These are phyloP conservation scores for Leptinotarsa lineolata DNA, from an alignment of 1,140 invertebrate species.

Conservation along the genomic window DNA sequence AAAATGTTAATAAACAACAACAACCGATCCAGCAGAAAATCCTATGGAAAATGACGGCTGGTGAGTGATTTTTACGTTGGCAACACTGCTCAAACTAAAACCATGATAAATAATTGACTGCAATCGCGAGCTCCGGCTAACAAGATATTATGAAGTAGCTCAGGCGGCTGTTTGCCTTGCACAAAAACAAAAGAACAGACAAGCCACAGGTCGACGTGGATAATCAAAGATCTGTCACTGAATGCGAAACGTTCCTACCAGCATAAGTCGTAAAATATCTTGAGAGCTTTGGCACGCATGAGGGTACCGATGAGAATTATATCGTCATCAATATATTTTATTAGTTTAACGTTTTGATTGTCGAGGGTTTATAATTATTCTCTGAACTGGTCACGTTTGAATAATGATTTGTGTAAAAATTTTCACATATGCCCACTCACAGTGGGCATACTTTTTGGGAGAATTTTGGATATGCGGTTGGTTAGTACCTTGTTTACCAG, in stretches of 20 bases:
- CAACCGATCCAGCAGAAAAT: too few relatives aligned
- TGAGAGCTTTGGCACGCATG: neutral
- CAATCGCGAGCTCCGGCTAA: neutral
- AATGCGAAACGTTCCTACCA: neutral
- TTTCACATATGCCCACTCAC: too few relatives aligned
- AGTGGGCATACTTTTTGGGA: too few relatives aligned
- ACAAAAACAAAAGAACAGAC: neutral
- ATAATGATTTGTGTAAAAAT: too few relatives aligned
- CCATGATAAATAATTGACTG: neutral
- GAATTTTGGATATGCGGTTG: too few relatives aligned
- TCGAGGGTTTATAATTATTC: too few relatives aligned
- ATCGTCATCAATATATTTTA: neutral
- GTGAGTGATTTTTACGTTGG: too few relatives aligned
- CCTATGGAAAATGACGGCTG: too few relatives aligned
- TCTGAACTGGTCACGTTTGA: too few relatives aligned
- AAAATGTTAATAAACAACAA: too few relatives aligned
- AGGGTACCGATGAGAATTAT: neutral
- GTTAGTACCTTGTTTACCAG: too few relatives aligned
- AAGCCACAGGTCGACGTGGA: neutral
- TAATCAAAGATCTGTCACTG: conserved; percentile 5
- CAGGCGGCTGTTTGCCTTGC: neutral
- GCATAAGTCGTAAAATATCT: neutral
- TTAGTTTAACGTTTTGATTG: neutral
- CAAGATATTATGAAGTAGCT: neutral
- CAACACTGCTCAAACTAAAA: too few relatives aligned